Base-by-base conservation (phyloP, 2,113 vertebrate genomes). In the Microcebus murinus region DNA sequence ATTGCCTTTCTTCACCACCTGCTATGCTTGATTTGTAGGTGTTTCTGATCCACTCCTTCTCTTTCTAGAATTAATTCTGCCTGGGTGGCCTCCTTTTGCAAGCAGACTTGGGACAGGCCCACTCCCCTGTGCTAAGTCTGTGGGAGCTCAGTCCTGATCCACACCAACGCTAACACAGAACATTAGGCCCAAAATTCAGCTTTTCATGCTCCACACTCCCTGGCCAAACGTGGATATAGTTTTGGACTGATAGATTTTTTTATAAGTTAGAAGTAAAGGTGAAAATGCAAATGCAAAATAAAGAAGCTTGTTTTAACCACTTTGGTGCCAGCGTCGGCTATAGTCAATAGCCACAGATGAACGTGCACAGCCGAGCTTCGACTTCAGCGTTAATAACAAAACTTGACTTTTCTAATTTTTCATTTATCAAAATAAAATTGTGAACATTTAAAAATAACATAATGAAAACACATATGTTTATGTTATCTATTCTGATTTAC, bases 41-140 rank as follows among this genome's bases (percentile, higher is more conserved):
- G 34, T 88, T 95, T 94, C 45, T 42, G 59, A 90, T 31, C 48
- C 86, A 25, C 11, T 79, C 14, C 25, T 61, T 90, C 42, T 86
- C n/a, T 91, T 83, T 42, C 59, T 45, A 76, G 67, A 95, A 90
- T 67, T 85, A 82, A 77, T 85, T 90, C 61, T 81, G 34, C 39
- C 52, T 21, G 81, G 73, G 36, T n/a, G 21, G 14, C 3, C 45
- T 63, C 45, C 34, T 88, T 74, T 65, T 70, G 39, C 48, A 4
- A 80, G 57, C 6, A 74, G 48, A n/a, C 27, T 79, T 70, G 70
- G 52, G 11, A 10, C 1, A 68, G 21, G 5, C 14, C 23, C 14
- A 34, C 5, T 9, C 23, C 10, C 21, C 23, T 4, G n/a, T 68
- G 34, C 25, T 68, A 59, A 90, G 3, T 87, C 31, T 68, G 68